Evolutionary conservation across 1,140 invertebrate species (phyloP), one percentile per base, ranked within the genome.

Genomic region (Mercenaria mercenaria): DNA sequence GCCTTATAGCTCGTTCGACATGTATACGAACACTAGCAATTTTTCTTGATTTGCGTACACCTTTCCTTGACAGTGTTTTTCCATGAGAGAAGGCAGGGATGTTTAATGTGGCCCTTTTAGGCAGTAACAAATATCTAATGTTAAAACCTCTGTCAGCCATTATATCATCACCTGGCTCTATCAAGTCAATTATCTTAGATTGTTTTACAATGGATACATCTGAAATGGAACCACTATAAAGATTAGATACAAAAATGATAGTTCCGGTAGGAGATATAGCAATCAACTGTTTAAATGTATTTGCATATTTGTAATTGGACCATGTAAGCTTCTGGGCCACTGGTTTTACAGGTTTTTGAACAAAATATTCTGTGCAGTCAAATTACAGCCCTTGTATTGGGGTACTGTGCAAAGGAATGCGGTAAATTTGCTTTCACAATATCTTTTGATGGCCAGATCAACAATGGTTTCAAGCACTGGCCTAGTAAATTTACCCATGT

Each of bases 131-230:
- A 52, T 76, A 34, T 13, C 32, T 10, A 39, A 86, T 86, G 34
- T 76, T 76, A 32, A 86, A 86, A 23, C 72, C 67, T 32, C 84
- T 76, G 26, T 86, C 84, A 26, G 72, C 84, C 47, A 86, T 76
- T 69, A 84, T 47, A 26, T 69, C 61, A 69, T 84, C 82, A 32
- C 39, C 41, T 72, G 13, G 13, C 32, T 84, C 82, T 20, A 82
- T 20, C 23, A 82, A 56, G 34, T 82, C 80, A 64, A 82, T 34
- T 29, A 82, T 61, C 20, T 69, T 43, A 18, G 59, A 84, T 29
- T 84, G 39, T 61, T 18, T 50, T 64, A 84, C 61, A 34, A 84
- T 84, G 13, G 61, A 8, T 23, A 29, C 64, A 50, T 84, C 82
- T 34, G 52, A 50, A 15, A 84, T 84, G 6, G 61, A 47, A 18